Percentiles rank a stretch among this genome's conserved stretches.
Conservation (phyloP, 2,113 vertebrate genomes). For the Cynocephalus volans region DNA sequence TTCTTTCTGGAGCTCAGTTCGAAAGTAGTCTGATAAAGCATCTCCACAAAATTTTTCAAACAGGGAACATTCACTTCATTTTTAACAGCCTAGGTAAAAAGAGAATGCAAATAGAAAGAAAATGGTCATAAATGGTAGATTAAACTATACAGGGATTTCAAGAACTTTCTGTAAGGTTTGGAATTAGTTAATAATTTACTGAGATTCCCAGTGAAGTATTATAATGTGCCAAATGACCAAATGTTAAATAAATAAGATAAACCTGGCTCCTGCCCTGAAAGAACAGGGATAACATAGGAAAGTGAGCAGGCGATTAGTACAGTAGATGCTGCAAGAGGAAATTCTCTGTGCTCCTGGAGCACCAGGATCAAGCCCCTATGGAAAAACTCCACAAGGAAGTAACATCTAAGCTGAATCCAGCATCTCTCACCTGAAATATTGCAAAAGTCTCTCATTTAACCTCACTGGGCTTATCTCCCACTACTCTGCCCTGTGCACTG, state of each 20-base stretch:
- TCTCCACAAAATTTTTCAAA: conserved; percentile 99
- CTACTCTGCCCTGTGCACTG: background rate
- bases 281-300: background rate
- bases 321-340: background rate
- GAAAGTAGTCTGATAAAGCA: conserved; percentile 99
- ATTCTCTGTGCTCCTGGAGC: background rate
- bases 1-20: conserved; percentile 99
- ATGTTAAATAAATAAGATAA: background rate
- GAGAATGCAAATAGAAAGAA: conserved; percentile 67
- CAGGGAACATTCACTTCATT: conserved; percentile 99
- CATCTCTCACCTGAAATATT: background rate
- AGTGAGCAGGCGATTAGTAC: background rate
- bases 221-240: background rate
- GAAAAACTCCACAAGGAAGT: background rate
- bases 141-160: background rate
- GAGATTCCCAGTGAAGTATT: background rate
- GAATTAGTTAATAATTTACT: conserved; percentile 60
- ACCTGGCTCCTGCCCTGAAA: background rate
- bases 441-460: background rate
- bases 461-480: background rate
- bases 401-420: background rate
- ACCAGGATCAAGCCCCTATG: background rate
- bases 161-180: background rate
- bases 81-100: conserved; percentile 96
- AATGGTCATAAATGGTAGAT: background rate